Evolutionary conservation across 2,113 vertebrate species (phyloP).

Genomic region (Corythornis vintsioides): DNA sequence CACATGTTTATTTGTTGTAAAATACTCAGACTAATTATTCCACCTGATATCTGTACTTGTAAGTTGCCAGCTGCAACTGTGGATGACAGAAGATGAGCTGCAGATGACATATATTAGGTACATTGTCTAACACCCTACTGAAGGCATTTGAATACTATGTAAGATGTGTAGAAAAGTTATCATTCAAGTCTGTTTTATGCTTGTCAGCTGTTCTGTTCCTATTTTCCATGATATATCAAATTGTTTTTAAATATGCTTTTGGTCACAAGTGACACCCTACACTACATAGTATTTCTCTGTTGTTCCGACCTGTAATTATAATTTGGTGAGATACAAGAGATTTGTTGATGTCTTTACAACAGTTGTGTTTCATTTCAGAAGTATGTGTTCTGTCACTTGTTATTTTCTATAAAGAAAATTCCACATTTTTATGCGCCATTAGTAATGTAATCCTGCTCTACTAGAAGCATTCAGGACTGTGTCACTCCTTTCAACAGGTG

Average conservation of each 20-base stretch:
- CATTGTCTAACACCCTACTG: neutral
- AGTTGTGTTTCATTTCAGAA: neutral
- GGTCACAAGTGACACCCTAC: neutral
- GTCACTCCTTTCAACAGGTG: neutral
- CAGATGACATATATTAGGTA: neutral
- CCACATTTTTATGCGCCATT: neutral
- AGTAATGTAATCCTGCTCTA: neutral
- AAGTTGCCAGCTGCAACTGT: conserved; percentile 70
- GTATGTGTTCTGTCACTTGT: neutral
- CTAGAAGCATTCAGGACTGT: neutral
- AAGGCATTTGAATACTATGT: neutral
- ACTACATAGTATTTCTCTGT: neutral
- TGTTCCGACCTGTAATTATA: neutral
- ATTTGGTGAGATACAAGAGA: neutral
- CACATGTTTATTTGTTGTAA: conserved; percentile 79
- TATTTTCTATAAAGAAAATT: neutral
- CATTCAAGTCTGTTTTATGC: conserved; percentile 24
- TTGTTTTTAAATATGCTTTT: conserved; percentile 10
- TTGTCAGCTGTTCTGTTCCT: conserved; percentile 10
- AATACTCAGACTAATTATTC: conserved; percentile 82
- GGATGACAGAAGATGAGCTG: conserved; percentile 11
- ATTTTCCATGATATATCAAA: conserved; percentile 15
- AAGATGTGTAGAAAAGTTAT: neutral
- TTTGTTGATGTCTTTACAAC: neutral
- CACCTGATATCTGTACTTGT: conserved; percentile 74